Base-by-base conservation (phyloP, 64 coral and sea anemone genomes). In the Stichodactyla helianthus region DNA sequence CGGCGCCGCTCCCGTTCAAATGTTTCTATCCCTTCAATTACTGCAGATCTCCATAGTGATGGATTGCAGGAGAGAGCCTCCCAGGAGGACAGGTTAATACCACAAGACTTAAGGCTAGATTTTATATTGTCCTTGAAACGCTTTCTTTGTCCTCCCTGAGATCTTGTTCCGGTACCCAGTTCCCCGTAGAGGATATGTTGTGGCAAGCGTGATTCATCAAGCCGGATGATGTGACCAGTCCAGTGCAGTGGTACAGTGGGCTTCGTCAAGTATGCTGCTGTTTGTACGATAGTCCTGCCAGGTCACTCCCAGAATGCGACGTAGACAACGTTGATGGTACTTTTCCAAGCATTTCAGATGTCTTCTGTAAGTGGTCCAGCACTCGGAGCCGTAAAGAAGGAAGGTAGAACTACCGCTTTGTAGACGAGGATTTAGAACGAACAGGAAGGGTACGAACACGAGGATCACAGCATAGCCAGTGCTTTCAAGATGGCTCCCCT, bases 381-480 rank as follows among this genome's bases (percentile, higher is more conserved):
- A 2, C 87, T 89, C 55, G 18, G 0, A 83, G 87, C 77, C 55
- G 26, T 82, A 82, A 61, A 54, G 77, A 52, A 83, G 76, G 54
- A 82, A 5, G 87, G 87, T 35, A 88, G 28, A 20, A 88, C 87
- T n/a, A 88, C 87, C 23, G 87, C 87, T 51, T 88, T 88, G 20
- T 88, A 88, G 10, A 88, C 23, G 51, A 62, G 26, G n/a, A 88
- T 14, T 81, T 88, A n/a, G n/a, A n/a, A n/a, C n/a, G n/a, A n/a
- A n/a, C n/a, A n/a, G n/a, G n/a, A n/a, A n/a, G n/a, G n/a, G n/a
- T n/a, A n/a, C n/a, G n/a, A n/a, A n/a, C n/a, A n/a, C n/a, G n/a
- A n/a, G n/a, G n/a, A n/a, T 54, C 35, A n/a, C n/a, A n/a, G n/a
- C n/a, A n/a, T n/a, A n/a, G n/a, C n/a, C n/a, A n/a, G n/a, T n/a